A percentile compares a stretch with the other conserved stretches of the same genome.
phyloP scores from a whole-genome alignment of 2,113 vertebrate species.

The Paracanthobrama guichenoti region DNA sequence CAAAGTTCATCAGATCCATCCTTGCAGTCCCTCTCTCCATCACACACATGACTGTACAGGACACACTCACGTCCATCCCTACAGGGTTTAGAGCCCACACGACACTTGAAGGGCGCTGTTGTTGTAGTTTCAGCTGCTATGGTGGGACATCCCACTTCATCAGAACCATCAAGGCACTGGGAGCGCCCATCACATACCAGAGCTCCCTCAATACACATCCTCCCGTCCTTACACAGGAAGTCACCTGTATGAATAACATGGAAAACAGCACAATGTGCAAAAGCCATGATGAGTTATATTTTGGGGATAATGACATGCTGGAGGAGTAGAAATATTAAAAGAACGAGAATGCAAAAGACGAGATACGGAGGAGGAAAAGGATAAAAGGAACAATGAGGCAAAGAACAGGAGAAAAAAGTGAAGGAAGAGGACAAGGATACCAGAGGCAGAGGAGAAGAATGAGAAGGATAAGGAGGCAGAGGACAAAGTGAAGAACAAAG shows the following conservation, averaged over 20 bases:
- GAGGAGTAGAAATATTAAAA: not conserved
- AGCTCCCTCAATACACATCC: conserved; percentile 66
- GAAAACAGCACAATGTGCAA: not conserved
- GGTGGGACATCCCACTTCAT: conserved; percentile 76
- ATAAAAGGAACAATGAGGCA: not conserved
- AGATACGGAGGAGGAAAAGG: too few relatives aligned
- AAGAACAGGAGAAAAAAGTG: too few relatives aligned
- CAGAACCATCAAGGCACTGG: conserved; percentile 82
- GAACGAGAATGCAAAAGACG: too few relatives aligned
- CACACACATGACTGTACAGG: conserved; percentile 75
- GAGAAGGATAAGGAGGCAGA: not conserved
- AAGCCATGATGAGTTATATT: not conserved
- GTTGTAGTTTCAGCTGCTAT: not conserved
- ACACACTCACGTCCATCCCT: conserved; percentile 73
- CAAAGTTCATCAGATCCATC: conserved; percentile 15
- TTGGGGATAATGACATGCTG: not conserved
- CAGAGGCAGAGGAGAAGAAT: not conserved
- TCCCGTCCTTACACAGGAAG: conserved; percentile 77
- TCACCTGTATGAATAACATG: conserved; percentile 58
- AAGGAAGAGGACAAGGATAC: not conserved
- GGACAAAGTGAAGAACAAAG: not conserved
- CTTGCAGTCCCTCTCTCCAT: conserved; percentile 80
- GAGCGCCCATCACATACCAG: conserved; percentile 78
- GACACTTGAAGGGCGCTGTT: conserved; percentile 58
- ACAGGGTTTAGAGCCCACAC: conserved; percentile 65